These are phyloP conservation scores for Coecobrya sp. DNA, from an alignment of 2,888 invertebrate species.

Conservation along the genomic window DNA sequence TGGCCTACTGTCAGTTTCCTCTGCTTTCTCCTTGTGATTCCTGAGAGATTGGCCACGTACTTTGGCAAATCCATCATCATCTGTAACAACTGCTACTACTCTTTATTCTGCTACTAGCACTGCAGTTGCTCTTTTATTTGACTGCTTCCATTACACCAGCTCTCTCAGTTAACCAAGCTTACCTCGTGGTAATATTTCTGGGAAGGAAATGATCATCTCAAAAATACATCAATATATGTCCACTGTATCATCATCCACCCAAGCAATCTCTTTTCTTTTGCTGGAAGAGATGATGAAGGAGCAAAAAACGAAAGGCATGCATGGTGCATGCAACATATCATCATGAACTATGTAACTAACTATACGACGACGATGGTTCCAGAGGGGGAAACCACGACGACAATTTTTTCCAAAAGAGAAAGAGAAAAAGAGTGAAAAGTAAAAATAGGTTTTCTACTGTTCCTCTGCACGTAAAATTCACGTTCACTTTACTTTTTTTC, in stretches of 20 bases:
- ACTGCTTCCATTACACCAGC: not conserved
- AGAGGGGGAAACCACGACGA: constrained; percentile 25
- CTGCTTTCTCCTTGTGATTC: constrained; percentile 60
- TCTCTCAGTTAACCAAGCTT: not conserved
- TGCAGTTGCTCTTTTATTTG: constrained; percentile 26
- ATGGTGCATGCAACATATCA: constrained; percentile 59
- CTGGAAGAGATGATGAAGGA: constrained; percentile 24
- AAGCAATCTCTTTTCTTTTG: not conserved
- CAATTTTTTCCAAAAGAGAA: constrained; percentile 26
- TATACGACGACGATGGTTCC: constrained; percentile 36
- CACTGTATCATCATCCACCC: constrained; percentile 33
- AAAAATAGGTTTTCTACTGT: constrained; percentile 43
- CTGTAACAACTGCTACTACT: constrained; percentile 67
- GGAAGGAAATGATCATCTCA: constrained; percentile 76
- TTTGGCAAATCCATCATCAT: constrained; percentile 80
- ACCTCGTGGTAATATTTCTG: constrained; percentile 39
- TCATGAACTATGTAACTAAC: constrained; percentile 8
- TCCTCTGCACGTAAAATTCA: constrained; percentile 6
- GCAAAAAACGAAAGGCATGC: constrained; percentile 2
- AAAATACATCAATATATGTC: constrained; percentile 82
- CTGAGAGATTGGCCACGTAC: constrained; percentile 68
- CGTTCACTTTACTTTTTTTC: constrained; percentile 31
- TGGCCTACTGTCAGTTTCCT: constrained; percentile 6
- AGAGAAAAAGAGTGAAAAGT: constrained; percentile 55
- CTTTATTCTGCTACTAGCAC: not conserved